These are phyloP conservation scores for Sphaerophoria taeniata DNA, from an alignment of 2,888 invertebrate genomes.

Conservation along the genomic window DNA sequence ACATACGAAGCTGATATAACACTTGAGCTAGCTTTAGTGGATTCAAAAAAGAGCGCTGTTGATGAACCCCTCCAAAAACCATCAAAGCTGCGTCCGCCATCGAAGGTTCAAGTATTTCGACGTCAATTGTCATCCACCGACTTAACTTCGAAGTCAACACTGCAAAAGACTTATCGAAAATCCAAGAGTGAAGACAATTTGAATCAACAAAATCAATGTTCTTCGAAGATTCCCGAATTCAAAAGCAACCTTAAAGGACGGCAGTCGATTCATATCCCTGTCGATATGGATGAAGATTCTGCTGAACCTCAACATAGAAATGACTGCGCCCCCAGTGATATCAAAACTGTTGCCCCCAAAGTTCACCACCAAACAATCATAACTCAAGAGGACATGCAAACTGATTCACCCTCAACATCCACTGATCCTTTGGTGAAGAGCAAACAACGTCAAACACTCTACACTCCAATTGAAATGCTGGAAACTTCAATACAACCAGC, in stretches of 20 bases:
- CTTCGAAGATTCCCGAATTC: not conserved
- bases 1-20: conserved; percentile 12
- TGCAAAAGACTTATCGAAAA: not conserved
- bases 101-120: not conserved
- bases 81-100: not conserved
- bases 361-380: not conserved
- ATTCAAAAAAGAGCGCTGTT: not conserved
- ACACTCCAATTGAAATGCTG: conserved; percentile 4
- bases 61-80: not conserved
- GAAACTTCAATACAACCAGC: not conserved
- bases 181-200: not conserved
- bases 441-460: conserved; percentile 8
- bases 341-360: not conserved
- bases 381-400: not conserved
- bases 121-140: not conserved
- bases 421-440: not conserved
- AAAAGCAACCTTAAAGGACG: not conserved
- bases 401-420: not conserved
- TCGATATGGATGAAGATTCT: conserved; percentile 51
- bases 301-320: not conserved
- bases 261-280: conserved; percentile 30
- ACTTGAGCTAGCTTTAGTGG: not conserved
- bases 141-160: not conserved
- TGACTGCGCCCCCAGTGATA: not conserved
- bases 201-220: not conserved